Evolutionary conservation across 64 coral and sea anemone species (phyloP).

Genomic region (Montipora capricornis): DNA sequence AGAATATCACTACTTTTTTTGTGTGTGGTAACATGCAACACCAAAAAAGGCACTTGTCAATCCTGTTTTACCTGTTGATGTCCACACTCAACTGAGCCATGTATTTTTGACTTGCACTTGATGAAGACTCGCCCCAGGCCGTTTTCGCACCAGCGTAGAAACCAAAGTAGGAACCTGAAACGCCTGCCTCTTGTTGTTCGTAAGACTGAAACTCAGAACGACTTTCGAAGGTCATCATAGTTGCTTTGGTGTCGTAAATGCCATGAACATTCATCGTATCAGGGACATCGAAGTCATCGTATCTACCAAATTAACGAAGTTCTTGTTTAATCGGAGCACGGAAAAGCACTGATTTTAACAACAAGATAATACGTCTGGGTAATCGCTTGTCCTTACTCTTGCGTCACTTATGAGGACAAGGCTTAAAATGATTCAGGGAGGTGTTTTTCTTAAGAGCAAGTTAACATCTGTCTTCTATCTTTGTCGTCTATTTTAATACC

Average conservation of each 20-base stretch:
- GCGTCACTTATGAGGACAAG: no score
- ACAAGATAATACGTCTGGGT: no score
- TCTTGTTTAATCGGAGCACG: background rate
- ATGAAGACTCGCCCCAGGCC: conserved; percentile 29
- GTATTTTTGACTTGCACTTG: conserved; percentile 12
- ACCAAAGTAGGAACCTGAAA: conserved; percentile 50
- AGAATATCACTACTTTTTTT: no score
- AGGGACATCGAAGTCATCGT: conserved; percentile 50
- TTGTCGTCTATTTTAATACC: no score
- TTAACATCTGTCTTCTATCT: no score
- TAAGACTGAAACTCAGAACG: conserved; percentile 31
- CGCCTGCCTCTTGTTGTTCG: conserved; percentile 24
- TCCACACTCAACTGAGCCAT: conserved; percentile 24
- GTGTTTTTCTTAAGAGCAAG: no score
- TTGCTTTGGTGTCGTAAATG: conserved; percentile 53
- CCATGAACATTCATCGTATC: conserved; percentile 69
- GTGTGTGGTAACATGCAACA: no score
- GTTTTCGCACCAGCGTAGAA: conserved; percentile 43
- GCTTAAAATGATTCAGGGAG: no score
- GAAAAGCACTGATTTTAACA: no score
- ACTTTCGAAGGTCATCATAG: conserved; percentile 24
- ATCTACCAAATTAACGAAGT: conserved; percentile 5
- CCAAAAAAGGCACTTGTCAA: background rate
- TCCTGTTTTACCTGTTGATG: conserved; percentile 17
- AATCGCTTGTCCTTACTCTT: no score